phyloP scores from a whole-genome alignment of 1,140 invertebrate genomes.

The Microplitis mediator region DNA sequence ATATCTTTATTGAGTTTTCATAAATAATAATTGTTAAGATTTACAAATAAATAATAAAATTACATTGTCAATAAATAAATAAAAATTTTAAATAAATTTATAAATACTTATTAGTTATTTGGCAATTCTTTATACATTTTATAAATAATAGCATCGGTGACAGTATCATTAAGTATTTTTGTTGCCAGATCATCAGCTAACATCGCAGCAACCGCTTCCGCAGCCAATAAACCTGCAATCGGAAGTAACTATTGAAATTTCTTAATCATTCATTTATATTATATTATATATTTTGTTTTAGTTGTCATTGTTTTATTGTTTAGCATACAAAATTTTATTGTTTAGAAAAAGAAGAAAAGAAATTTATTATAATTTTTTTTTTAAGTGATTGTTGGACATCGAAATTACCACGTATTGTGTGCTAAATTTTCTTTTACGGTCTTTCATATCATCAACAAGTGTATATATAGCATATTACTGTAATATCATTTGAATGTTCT shows the following conservation, averaged over 20 bases:
- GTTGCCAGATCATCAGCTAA: slow-evolving; percentile 56
- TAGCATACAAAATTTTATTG: no score
- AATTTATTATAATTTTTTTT: no score
- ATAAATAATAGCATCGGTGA: slow-evolving; percentile 52
- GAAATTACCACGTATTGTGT: no score
- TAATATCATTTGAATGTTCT: no score
- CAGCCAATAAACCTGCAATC: slow-evolving; percentile 54
- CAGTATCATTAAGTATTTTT: slow-evolving; percentile 53
- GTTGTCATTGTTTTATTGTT: neutral
- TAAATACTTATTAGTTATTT: slow-evolving; percentile 17
- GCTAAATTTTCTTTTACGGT: no score
- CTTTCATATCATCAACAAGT: no score
- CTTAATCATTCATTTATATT: neutral
- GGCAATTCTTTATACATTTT: slow-evolving; percentile 57
- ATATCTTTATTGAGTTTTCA: neutral
- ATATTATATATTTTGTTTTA: neutral
- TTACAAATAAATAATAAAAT: neutral
- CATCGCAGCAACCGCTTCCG: slow-evolving; percentile 59
- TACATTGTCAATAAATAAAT: neutral
- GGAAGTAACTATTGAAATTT: slow-evolving; percentile 29
- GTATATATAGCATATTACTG: no score
- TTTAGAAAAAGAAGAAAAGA: no score
- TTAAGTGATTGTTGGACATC: no score
- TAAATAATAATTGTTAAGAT: neutral
- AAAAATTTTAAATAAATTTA: neutral